Evolutionary conservation across 1,140 invertebrate species (phyloP), one percentile per base, ranked within the genome.

Genomic region (Apis mellifera): DNA sequence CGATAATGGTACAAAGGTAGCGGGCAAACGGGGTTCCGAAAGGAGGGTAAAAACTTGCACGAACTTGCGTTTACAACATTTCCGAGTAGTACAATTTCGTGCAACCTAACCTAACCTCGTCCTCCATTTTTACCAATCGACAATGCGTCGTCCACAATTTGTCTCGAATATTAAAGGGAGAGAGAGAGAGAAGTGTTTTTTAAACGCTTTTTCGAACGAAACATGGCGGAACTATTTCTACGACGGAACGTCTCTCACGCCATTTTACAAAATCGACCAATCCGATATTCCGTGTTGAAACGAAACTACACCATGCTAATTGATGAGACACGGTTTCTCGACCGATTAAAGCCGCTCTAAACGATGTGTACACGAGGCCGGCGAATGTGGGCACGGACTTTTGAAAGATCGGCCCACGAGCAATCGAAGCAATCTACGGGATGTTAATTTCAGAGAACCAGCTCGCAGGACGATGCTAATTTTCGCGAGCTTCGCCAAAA

Each of bases 1-100:
- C 90, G 89, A 91, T 91, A 91, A 82, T 78, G 75, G 71, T 71
- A 90, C 85, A 84, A 86, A 87, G 70, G 62, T 70, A 55, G 86
- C 78, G 74, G 83, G 68, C 70, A 79, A 81, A 87, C 71, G 59
- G 60, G 55, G 54, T 66, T 65, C 19, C 52, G 26, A 50, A 75
- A 75, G 23, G 52, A 84, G 72, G 65, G 62, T 77, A 57, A 66
- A n/a, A 62, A 68, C 72, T 59, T 23, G 52, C 19, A 55, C 21
- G 1, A 42, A 42, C 23, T 23, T 26, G 64, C 77, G 71, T n/a
- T 60, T 72, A 55, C 48, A n/a, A 52, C 8, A 55, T 84, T 57
- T 70, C 26, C 74, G 11, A 13, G 21, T 69, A 23, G 19, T 21
- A 15, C 50, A 26, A 62, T 9, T 59, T 48, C 17, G 17, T 23